Conservation (phyloP, 2,888 invertebrate species). For the Metacarcinus magister region DNA sequence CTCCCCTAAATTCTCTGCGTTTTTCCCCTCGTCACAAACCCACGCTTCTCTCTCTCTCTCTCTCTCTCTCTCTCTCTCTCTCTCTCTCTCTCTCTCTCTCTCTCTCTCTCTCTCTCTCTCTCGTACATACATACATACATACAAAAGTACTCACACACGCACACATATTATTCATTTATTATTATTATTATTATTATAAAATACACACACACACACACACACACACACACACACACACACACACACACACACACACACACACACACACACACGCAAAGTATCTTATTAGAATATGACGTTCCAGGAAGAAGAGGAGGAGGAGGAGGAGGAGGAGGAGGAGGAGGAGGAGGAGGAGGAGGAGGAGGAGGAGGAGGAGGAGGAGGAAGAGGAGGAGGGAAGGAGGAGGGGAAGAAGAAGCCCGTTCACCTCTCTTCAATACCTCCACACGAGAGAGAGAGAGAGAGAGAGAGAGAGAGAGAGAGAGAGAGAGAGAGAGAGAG, state of each 20-base stretch:
- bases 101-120: not conserved
- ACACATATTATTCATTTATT: not conserved
- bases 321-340: not conserved
- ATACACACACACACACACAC: not conserved
- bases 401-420: too few relatives aligned
- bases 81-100: not conserved
- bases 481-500: slow-evolving; percentile 5
- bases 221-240: not conserved
- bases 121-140: not conserved
- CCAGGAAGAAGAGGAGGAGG: not conserved
- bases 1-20: not conserved
- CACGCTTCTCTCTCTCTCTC: not conserved
- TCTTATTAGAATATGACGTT: not conserved
- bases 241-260: not conserved
- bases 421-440: not conserved
- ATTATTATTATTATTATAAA: too few relatives aligned
- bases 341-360: not conserved
- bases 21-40: not conserved
- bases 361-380: not conserved
- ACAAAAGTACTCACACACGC: not conserved
- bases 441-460: not conserved
- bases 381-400: not conserved
- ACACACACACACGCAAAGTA: not conserved
- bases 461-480: slow-evolving; percentile 26
- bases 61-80: not conserved